Base-by-base conservation (phyloP, 2,888 invertebrate genomes). In the Cheilosia scutellata region DNA sequence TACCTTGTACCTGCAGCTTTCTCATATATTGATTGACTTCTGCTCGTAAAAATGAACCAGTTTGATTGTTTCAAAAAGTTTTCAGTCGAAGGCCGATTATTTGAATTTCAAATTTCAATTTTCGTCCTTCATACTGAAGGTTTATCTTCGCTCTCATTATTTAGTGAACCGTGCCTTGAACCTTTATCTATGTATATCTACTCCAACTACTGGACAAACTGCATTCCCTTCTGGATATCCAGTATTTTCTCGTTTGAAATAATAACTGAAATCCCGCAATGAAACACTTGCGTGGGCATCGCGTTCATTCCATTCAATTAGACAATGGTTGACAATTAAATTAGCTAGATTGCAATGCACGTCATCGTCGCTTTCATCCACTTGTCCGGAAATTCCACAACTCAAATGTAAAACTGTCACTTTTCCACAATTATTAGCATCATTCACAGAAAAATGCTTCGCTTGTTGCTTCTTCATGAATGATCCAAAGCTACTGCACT, bases 261-360 rank as follows among this genome's bases (percentile, higher is more conserved):
- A 74, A 25, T 33, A 33, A 53, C 33, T 63, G 13, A 7, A 53
- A 74, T 57, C 42, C 55, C 51, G 9, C 33, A 47, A 49, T 71
- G 65, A 76, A 77, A 53, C 11, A 57, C 53, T 71, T 57, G 79
- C 60, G 84, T 84, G 84, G 84, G 79, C 47, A 66, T 55, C 79
- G 71, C 79, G 71, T 60, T 80, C 60, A 84, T 84, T 76, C 60
- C 60, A 47, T 40, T 76, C 84, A 84, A 84, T 79, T 84, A 80
- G 75, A 27, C 60, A 40, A n/a, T 11, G 60, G 79, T 47, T 80
- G 84, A 76, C 84, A 84, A 75, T 84, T 66, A 79, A 79, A 80
- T 84, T 84, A 84, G 70, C 60, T 66, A 11, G 31, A 29, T 55
- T 75, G 60, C 75, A 75, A 49, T 27, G 57, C 68, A 75, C 71